Conservation (phyloP, 2,888 invertebrate species). For the Rugalucina vietnamica region DNA sequence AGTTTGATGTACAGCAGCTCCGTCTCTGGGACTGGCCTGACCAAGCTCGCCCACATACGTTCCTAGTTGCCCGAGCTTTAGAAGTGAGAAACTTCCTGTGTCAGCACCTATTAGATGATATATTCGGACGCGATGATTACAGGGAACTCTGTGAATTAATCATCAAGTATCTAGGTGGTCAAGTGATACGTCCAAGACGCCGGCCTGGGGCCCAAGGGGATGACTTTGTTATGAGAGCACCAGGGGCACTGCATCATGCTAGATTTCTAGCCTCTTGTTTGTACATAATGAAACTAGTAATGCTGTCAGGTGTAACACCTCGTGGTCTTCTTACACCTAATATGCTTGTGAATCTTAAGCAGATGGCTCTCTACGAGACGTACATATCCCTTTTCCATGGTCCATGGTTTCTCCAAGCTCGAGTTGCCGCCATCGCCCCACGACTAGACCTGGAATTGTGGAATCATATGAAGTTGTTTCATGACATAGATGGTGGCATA, state of each 20-base stretch:
- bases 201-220: background rate
- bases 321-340: no score
- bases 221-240: background rate
- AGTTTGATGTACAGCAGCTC: background rate
- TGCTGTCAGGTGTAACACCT: no score
- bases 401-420: background rate
- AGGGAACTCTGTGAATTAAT: conserved; percentile 14
- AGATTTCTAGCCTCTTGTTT: no score
- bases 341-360: background rate
- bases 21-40: background rate
- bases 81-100: background rate
- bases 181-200: background rate
- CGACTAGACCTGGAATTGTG: background rate
- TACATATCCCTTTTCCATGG: background rate
- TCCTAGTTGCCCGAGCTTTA: background rate
- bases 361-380: background rate
- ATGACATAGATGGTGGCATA: background rate
- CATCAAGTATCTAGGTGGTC: conserved; percentile 12
- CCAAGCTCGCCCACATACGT: background rate
- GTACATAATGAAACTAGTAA: no score
- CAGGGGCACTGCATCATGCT: background rate
- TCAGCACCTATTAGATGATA: background rate
- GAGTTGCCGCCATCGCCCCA: no score
- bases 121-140: background rate
- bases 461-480: background rate